Evolutionary conservation across 1,140 invertebrate genomes (phyloP).

Genomic region (Diabrotica undecimpunctata): DNA sequence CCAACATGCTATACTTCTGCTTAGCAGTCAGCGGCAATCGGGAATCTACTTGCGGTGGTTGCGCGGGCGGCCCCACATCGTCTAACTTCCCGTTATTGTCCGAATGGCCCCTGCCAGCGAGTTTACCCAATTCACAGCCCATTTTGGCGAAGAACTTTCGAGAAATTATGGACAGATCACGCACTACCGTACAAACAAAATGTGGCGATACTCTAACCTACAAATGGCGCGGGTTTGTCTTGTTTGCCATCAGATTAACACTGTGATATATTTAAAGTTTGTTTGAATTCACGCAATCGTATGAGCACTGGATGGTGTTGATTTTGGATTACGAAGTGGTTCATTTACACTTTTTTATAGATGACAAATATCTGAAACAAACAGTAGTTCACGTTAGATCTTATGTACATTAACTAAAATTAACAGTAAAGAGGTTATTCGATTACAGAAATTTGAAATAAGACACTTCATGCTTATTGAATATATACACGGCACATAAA

Average conservation of each 20-base stretch:
- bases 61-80: conserved; percentile 55
- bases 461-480: too few species aligned
- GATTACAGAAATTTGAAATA: too few species aligned
- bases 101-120: conserved; percentile 55
- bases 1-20: conserved; percentile 82
- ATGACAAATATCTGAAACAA: background rate
- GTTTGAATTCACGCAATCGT: background rate
- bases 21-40: conserved; percentile 77
- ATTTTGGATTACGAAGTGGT: background rate
- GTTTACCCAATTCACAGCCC: conserved; percentile 75
- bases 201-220: background rate
- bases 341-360: conserved; percentile 13
- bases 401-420: too few species aligned
- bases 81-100: conserved; percentile 44
- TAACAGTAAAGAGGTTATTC: too few species aligned
- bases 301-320: background rate
- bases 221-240: background rate
- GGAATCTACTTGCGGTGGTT: conserved; percentile 68
- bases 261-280: conserved; percentile 3
- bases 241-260: conserved; percentile 4
- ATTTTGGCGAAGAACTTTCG: conserved; percentile 48
- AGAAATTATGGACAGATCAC: background rate
- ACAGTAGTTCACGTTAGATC: background rate
- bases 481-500: too few species aligned
- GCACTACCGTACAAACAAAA: background rate